These are phyloP conservation scores for Drosophila engyochracea DNA, from an alignment of 2,888 invertebrate genomes.

Conservation along the genomic window DNA sequence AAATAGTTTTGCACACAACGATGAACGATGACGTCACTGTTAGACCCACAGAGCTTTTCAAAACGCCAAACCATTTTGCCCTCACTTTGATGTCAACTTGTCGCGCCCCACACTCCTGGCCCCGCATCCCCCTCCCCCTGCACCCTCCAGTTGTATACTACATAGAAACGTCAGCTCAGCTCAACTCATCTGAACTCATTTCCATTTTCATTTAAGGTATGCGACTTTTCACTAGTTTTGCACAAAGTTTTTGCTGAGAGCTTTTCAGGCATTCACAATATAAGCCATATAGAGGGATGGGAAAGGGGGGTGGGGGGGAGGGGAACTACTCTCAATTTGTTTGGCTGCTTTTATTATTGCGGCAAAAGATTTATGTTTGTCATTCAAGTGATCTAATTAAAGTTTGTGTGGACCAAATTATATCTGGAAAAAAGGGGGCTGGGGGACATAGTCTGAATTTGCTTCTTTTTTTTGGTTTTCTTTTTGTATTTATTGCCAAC, in stretches of 20 bases:
- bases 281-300: background rate
- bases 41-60: slow-evolving; percentile 71
- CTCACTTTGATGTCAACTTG: slow-evolving; percentile 66
- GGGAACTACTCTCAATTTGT: slow-evolving; percentile 56
- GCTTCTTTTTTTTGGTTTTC: slow-evolving; percentile 2
- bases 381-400: slow-evolving; percentile 78
- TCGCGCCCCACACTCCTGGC: slow-evolving; percentile 43
- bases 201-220: slow-evolving; percentile 73
- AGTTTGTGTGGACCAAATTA: slow-evolving; percentile 65
- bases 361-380: slow-evolving; percentile 74
- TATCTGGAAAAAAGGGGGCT: slow-evolving; percentile 18
- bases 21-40: slow-evolving; percentile 77
- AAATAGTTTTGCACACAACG: slow-evolving; percentile 64
- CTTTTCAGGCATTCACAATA: slow-evolving; percentile 48
- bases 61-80: slow-evolving; percentile 30
- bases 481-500: slow-evolving; percentile 1
- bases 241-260: slow-evolving; percentile 64
- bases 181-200: slow-evolving; percentile 71
- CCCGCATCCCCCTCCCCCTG: background rate
- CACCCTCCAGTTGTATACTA: too few relatives aligned
- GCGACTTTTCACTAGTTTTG: slow-evolving; percentile 66
- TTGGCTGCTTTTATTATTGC: slow-evolving; percentile 72
- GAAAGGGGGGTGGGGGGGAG: too few relatives aligned
- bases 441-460: slow-evolving; percentile 18
- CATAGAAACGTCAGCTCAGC: slow-evolving; percentile 52